phyloP scores from a whole-genome alignment of 2,113 vertebrate species.

The Tricholaema leucomelas region DNA sequence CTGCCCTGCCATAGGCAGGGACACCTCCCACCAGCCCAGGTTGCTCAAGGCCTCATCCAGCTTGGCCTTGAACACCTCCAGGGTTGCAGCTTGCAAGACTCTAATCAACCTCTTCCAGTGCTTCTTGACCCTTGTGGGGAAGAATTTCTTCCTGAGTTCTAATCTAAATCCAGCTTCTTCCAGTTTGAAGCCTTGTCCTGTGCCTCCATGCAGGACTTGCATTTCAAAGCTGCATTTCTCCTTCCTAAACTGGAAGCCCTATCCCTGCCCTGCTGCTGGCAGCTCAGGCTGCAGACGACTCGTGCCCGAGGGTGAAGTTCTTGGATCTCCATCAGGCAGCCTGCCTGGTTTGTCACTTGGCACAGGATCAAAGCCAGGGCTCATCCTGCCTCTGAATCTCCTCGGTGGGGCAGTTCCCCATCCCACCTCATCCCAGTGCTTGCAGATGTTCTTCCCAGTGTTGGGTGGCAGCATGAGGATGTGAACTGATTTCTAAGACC shows the following conservation, averaged over 20 bases:
- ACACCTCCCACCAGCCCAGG: too few species aligned
- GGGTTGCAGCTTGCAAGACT: too few species aligned
- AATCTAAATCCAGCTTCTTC: too few species aligned
- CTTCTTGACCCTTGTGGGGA: too few species aligned
- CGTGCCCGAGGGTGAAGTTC: background rate
- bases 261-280: background rate
- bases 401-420: background rate
- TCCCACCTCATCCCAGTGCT: rapidly evolving
- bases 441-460: background rate
- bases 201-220: background rate
- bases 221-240: background rate
- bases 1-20: too few species aligned
- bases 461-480: background rate
- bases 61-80: too few species aligned
- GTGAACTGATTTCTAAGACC: background rate
- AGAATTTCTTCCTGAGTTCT: too few species aligned
- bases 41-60: too few species aligned
- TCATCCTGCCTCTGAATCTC: background rate
- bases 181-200: too few species aligned
- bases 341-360: background rate
- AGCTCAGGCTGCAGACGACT: background rate
- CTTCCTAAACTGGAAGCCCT: background rate
- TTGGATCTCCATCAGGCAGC: background rate
- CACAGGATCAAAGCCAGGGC: background rate
- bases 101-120: too few species aligned